These are phyloP conservation scores for Erithacus rubecula DNA, from an alignment of 2,797 vertebrate genomes.

Conservation along the genomic window DNA sequence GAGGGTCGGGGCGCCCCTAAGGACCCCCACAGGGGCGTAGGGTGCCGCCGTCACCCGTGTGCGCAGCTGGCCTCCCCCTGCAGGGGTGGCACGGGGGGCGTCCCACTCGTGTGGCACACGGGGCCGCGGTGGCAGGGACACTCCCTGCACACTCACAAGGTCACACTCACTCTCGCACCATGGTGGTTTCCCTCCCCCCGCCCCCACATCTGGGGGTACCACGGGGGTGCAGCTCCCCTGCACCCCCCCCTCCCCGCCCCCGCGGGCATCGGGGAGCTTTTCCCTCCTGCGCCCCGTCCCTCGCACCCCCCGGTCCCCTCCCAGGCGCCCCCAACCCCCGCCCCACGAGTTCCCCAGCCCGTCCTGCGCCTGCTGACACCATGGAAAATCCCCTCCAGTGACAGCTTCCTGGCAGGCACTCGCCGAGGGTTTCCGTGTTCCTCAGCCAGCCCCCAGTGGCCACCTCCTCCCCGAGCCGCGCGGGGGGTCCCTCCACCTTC, in stretches of 20 bases:
- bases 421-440: slow-evolving; percentile 22
- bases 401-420: slow-evolving; percentile 41
- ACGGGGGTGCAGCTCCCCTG: background rate
- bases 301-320: background rate
- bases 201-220: background rate
- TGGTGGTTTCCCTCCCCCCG: background rate
- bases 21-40: fast-evolving
- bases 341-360: background rate
- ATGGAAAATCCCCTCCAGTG: slow-evolving; percentile 58
- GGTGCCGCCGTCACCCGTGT: background rate
- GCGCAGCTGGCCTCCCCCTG: background rate
- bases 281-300: background rate
- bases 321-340: background rate
- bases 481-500: background rate
- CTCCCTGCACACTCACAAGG: background rate
- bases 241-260: background rate
- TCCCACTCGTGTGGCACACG: background rate
- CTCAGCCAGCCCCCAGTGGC: background rate
- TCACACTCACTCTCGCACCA: background rate
- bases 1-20: background rate
- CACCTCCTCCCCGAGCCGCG: background rate
- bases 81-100: background rate
- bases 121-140: background rate
- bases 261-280: background rate
- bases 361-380: slow-evolving; percentile 33